Percentiles rank a stretch among this genome's conserved stretches.
Conservation (phyloP, 1,140 invertebrate genomes). For the Drosophila auraria region DNA sequence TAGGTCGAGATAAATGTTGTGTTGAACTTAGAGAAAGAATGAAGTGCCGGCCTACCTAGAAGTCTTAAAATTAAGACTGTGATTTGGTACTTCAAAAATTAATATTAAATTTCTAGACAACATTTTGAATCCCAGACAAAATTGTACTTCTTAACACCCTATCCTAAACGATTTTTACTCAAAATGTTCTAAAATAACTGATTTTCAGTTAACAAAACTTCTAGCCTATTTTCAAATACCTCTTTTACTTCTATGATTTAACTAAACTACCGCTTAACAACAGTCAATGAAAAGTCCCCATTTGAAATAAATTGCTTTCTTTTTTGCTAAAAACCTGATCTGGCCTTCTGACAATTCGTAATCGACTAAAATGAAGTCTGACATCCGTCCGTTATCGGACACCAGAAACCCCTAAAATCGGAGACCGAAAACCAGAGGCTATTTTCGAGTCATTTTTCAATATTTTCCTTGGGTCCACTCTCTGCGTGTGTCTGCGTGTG, state of each 20-base stretch:
- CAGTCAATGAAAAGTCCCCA: not conserved
- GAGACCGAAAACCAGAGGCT: slow-evolving; percentile 21
- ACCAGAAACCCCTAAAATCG: slow-evolving; percentile 32
- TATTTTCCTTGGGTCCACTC: slow-evolving; percentile 21
- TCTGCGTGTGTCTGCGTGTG: slow-evolving; percentile 39
- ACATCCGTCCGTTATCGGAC: slow-evolving; percentile 23
- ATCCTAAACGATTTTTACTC: too few relatives aligned
- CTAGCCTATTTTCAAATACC: too few relatives aligned
- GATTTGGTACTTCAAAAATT: not conserved
- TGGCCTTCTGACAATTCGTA: slow-evolving; percentile 13
- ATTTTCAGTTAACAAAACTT: too few relatives aligned
- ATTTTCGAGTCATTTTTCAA: slow-evolving; percentile 27
- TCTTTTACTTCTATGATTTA: too few relatives aligned
- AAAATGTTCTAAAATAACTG: too few relatives aligned
- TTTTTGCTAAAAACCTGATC: not conserved
- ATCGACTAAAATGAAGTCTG: slow-evolving; percentile 8
- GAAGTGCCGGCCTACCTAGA: not conserved
- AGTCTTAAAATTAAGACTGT: not conserved
- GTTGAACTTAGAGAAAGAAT: not conserved
- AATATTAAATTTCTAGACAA: not conserved
- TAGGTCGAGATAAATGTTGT: slow-evolving; percentile 7
- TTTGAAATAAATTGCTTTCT: not conserved
- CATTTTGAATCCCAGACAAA: too few relatives aligned
- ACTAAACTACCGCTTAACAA: not conserved
- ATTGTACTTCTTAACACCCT: too few relatives aligned